Conservation (phyloP, 2,888 invertebrate genomes). For the Osmoderma eremita region DNA sequence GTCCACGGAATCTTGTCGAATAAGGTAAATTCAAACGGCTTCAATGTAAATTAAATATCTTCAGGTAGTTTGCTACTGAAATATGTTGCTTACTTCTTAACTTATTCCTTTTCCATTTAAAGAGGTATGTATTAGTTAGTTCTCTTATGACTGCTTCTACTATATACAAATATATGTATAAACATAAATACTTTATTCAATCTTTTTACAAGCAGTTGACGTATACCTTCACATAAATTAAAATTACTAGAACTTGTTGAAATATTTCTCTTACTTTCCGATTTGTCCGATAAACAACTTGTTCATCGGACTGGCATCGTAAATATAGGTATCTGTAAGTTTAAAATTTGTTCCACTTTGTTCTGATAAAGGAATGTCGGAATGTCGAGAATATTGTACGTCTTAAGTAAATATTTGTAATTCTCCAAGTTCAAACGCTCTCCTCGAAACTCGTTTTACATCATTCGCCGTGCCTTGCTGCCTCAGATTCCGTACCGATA, state of each 20-base stretch:
- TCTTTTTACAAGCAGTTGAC: too few species aligned
- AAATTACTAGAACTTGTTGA: not conserved
- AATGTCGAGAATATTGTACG: constrained; percentile 36
- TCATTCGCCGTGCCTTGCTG: constrained; percentile 6
- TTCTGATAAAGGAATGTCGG: constrained; percentile 37
- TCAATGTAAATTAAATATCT: too few species aligned
- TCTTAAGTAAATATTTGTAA: constrained; percentile 37
- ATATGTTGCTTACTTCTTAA: too few species aligned
- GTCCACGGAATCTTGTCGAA: too few species aligned
- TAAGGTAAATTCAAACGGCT: too few species aligned
- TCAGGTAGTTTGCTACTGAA: too few species aligned
- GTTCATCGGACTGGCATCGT: constrained; percentile 17
- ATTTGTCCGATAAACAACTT: too few species aligned
- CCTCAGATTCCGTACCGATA: constrained; percentile 23
- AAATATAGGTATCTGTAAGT: constrained; percentile 28
- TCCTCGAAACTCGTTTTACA: constrained; percentile 27
- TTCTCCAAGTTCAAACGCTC: constrained; percentile 36
- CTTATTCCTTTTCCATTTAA: too few species aligned
- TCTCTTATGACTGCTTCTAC: too few species aligned
- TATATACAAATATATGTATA: too few species aligned
- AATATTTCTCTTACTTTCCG: constrained; percentile 9
- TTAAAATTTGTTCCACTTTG: constrained; percentile 37
- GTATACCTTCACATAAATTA: not conserved
- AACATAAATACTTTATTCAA: too few species aligned
- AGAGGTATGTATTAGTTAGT: too few species aligned